Evolutionary conservation across 2,888 invertebrate species (phyloP).

Genomic region (Cryptocephalus moraei): DNA sequence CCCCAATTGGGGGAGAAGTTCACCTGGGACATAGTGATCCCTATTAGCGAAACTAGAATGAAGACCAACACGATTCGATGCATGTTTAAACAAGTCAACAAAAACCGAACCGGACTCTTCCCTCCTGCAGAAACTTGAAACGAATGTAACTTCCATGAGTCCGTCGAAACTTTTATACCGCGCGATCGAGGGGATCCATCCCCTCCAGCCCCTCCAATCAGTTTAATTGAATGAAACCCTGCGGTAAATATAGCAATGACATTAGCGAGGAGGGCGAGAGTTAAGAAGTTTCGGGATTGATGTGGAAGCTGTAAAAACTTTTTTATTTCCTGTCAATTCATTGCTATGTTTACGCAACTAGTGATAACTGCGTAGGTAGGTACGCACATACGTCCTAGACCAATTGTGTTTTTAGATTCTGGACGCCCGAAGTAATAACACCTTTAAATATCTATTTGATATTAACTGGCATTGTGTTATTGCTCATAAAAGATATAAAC

Average conservation of each 20-base stretch:
- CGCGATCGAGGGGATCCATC: not conserved
- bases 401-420: no score
- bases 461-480: no score
- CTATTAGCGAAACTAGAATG: conserved; percentile 20
- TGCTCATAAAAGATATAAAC: no score
- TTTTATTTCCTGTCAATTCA: not conserved
- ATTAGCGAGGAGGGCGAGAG: conserved; percentile 9
- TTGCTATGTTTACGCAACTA: not conserved
- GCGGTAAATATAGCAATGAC: conserved; percentile 23
- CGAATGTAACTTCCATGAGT: not conserved
- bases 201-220: conserved; percentile 21
- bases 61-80: conserved; percentile 13
- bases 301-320: not conserved
- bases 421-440: no score
- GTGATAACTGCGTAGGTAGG: no score
- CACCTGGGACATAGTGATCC: conserved; percentile 29
- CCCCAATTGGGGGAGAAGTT: conserved; percentile 37
- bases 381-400: no score
- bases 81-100: conserved; percentile 2
- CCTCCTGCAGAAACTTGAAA: no score
- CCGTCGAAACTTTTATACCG: conserved; percentile 18
- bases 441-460: no score
- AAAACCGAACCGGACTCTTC: no score
- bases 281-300: no score
- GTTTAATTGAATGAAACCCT: conserved; percentile 28